phyloP scores from a whole-genome alignment of 2,113 vertebrate genomes.

The Toxotes chatareus region DNA sequence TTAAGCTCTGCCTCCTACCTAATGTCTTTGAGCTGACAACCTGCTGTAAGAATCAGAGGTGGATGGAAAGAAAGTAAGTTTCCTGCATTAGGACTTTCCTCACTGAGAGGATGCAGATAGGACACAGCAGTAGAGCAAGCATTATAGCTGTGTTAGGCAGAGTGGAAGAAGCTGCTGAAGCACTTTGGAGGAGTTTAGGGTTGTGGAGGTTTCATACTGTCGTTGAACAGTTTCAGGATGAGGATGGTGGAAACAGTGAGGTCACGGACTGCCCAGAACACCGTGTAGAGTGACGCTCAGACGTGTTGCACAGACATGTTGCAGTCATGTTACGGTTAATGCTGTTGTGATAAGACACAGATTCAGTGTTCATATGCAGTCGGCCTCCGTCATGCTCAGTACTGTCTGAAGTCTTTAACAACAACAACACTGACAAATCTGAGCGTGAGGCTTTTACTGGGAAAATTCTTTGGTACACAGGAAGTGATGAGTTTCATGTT shows the following conservation, averaged over 20 bases:
- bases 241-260: constrained; percentile 12
- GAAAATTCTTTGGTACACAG: not conserved
- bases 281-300: not conserved
- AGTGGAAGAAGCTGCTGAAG: not conserved
- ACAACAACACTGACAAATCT: not conserved
- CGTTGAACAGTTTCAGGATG: constrained; percentile 1
- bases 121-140: not conserved
- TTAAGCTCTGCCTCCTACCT: constrained; percentile 11
- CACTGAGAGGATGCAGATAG: not conserved
- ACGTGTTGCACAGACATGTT: not conserved
- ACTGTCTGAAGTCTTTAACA: not conserved
- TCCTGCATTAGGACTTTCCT: constrained; percentile 4
- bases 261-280: not conserved
- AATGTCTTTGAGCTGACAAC: constrained; percentile 15
- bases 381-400: not conserved
- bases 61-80: too few relatives aligned
- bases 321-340: not conserved
- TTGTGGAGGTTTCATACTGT: not conserved
- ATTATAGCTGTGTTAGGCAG: not conserved
- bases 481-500: too few relatives aligned
- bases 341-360: not conserved
- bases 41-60: not conserved
- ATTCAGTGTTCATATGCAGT: not conserved
- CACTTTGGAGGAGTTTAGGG: not conserved
- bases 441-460: not conserved